These are phyloP conservation scores for Bradypodion pumilum DNA, from an alignment of 2,797 vertebrate genomes.

Conservation along the genomic window DNA sequence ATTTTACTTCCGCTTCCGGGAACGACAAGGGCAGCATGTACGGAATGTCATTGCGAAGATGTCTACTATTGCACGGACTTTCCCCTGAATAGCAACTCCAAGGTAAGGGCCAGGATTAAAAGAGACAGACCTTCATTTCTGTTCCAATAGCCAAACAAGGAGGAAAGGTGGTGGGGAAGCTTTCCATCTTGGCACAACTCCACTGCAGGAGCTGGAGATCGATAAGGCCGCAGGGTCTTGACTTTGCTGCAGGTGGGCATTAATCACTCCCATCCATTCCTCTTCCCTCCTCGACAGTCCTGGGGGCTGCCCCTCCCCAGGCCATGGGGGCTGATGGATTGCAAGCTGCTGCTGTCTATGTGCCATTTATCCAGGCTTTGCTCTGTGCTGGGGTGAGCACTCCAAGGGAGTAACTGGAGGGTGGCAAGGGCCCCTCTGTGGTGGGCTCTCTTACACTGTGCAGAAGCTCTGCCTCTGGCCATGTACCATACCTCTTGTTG, in stretches of 20 bases:
- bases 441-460: not conserved
- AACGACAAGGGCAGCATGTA: too few species aligned
- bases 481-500: not conserved
- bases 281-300: constrained; percentile 18
- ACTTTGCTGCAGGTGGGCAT: constrained; percentile 29
- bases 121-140: not conserved
- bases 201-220: constrained; percentile 7
- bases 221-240: constrained; percentile 20
- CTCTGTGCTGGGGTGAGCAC: not conserved
- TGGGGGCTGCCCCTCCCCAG: not conserved
- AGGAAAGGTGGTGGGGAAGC: not conserved
- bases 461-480: not conserved
- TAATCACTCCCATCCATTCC: constrained; percentile 34
- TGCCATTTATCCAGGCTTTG: constrained; percentile 8
- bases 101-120: not conserved
- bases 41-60: too few species aligned
- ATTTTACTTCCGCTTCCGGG: too few species aligned
- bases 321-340: constrained; percentile 15
- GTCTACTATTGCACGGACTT: too few species aligned
- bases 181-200: not conserved
- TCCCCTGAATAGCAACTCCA: too few species aligned
- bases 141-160: not conserved
- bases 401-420: not conserved
- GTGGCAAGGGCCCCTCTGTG: not conserved
- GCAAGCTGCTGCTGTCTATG: constrained; percentile 7